phyloP scores from a whole-genome alignment of 1,140 invertebrate species.

The Atopsyche davidsoni region DNA sequence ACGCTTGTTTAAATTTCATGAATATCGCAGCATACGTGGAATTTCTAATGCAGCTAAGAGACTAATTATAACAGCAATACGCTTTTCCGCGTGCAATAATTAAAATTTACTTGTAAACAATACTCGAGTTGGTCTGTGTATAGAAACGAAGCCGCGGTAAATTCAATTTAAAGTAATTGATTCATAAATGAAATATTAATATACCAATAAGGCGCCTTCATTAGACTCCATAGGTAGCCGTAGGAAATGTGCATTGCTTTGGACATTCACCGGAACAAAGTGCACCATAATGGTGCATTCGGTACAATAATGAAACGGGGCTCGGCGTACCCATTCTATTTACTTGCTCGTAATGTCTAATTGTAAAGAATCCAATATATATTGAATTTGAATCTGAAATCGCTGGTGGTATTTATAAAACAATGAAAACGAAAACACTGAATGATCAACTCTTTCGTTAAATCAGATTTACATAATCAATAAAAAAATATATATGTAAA shows the following conservation, averaged over 20 bases:
- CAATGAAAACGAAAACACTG: no score
- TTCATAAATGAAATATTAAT: slow-evolving; percentile 24
- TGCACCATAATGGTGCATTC: slow-evolving; percentile 15
- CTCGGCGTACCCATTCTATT: slow-evolving; percentile 10
- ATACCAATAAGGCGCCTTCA: slow-evolving; percentile 23
- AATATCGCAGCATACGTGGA: no score
- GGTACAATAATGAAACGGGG: slow-evolving; percentile 19
- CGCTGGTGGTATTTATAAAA: no score
- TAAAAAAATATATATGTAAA: no score
- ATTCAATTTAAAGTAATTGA: background rate
- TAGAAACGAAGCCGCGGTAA: background rate
- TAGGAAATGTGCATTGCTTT: slow-evolving; percentile 11
- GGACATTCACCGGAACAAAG: slow-evolving; percentile 4
- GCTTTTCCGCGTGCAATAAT: slow-evolving; percentile 2
- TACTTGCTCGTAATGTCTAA: slow-evolving; percentile 16
- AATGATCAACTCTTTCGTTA: no score
- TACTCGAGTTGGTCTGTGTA: background rate
- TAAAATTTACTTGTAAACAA: slow-evolving; percentile 4
- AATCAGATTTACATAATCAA: no score
- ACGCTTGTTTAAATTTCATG: no score
- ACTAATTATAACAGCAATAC: no score
- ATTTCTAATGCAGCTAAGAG: no score
- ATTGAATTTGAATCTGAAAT: no score
- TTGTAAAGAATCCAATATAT: no score
- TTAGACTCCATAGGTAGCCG: slow-evolving; percentile 13